Percentiles rank a stretch among this genome's conserved stretches.
Evolutionary conservation across 2,113 vertebrate genomes (phyloP).

Genomic region (Suricata suricatta): DNA sequence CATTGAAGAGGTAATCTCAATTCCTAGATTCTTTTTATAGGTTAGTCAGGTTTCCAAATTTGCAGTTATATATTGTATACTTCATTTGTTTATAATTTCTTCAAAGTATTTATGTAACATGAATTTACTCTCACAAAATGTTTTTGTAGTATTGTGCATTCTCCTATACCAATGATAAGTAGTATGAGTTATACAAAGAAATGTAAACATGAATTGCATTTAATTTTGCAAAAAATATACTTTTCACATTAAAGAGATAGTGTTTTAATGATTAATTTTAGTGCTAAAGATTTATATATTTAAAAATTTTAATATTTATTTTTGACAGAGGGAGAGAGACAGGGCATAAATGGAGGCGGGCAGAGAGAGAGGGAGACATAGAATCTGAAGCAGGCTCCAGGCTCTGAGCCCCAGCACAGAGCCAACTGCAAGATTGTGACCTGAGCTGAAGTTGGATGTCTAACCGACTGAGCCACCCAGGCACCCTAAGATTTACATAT

Average conservation of each 20-base stretch:
- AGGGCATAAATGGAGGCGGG: not conserved
- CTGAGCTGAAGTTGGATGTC: not conserved
- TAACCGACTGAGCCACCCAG: not conserved
- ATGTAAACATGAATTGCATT: not conserved
- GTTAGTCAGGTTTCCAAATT: constrained; percentile 46
- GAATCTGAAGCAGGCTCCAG: no score
- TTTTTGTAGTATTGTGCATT: constrained; percentile 44
- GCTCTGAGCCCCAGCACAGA: no score
- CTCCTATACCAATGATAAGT: not conserved
- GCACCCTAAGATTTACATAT: not conserved
- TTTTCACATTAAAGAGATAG: constrained; percentile 6
- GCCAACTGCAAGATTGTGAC: not conserved
- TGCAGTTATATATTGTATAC: not conserved
- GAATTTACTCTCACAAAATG: constrained; percentile 13
- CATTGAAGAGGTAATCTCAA: constrained; percentile 20
- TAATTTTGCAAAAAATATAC: constrained; percentile 13
- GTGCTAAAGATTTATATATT: not conserved
- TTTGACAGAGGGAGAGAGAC: not conserved
- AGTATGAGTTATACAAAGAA: constrained; percentile 2
- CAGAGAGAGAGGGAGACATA: not conserved
- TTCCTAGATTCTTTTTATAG: not conserved
- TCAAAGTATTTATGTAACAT: not conserved
- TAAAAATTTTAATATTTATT: not conserved
- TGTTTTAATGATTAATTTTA: constrained; percentile 43
- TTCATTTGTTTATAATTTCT: constrained; percentile 46